Evolutionary conservation across 35 echinoderm and acorn worm genomes (phyloP).

Genomic region (Apostichopus californicus): DNA sequence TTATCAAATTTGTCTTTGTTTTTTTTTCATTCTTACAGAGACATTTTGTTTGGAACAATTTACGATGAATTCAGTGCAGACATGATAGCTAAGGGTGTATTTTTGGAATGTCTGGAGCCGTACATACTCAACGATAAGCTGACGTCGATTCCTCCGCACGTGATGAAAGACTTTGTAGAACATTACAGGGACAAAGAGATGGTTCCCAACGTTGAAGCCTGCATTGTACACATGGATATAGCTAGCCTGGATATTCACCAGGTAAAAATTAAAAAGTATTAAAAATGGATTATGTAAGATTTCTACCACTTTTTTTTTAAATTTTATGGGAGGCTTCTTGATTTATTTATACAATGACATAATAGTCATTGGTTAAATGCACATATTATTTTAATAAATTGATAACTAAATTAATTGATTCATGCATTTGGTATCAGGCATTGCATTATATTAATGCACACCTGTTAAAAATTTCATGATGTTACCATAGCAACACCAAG

Average conservation of each 20-base stretch:
- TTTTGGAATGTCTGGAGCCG: constrained; percentile 92
- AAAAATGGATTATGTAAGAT: too few species aligned
- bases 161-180: constrained; percentile 95
- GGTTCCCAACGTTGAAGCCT: constrained; percentile 91
- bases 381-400: too few species aligned
- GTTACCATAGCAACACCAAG: too few species aligned
- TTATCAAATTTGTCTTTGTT: too few species aligned
- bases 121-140: constrained; percentile 93
- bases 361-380: too few species aligned
- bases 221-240: constrained; percentile 97
- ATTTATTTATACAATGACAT: too few species aligned
- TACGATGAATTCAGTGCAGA: constrained; percentile 87
- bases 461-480: too few species aligned
- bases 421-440: too few species aligned
- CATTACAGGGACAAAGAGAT: constrained; percentile 87
- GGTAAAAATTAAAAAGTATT: constrained; percentile 24
- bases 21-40: constrained; percentile 47
- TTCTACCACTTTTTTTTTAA: too few species aligned
- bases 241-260: constrained; percentile 97
- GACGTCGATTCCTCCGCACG: constrained; percentile 79
- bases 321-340: too few species aligned
- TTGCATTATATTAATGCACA: too few species aligned
- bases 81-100: constrained; percentile 90
- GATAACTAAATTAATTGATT: too few species aligned
- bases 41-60: constrained; percentile 87